Evolutionary conservation across 35 echinoderm and acorn worm species (phyloP), one percentile per base, ranked within the genome.

Genomic region (Strongylocentrotus purpuratus): DNA sequence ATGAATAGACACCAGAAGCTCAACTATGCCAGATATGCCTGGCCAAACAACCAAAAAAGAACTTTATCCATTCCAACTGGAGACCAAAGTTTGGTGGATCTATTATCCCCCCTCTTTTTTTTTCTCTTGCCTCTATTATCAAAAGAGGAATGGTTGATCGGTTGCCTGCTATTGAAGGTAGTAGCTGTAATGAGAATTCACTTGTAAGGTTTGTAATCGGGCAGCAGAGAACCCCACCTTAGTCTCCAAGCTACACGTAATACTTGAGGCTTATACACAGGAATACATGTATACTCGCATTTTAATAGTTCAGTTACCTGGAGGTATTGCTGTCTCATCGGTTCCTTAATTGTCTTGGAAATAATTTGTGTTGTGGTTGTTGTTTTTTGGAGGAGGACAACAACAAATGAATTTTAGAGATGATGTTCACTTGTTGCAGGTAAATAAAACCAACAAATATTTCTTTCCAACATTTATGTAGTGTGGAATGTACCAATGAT

Each of bases 361-460:
- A 28, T n/a, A n/a, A 78, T 8, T 78, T 78, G 11, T 59, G 5
- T 59, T 59, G 52, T 1, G 11, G 52, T 59, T 12, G 20, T 28
- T 78, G 28, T 7, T 78, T 28, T 78, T 59, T n/a, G 25, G 18
- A 5, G 65, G 65, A 78, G 28, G 22, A 78, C 65, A 7, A 28
- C 22, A 78, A 78, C 65, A 78, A 78, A 78, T 78, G 65, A 78
- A 78, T n/a, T 78, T 22, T 28, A n/a, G 28, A 28, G 65, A 78
- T 78, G 65, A 78, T 78, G 65, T 78, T 78, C 65, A 78, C 65
- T 78, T 78, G 65, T n/a, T 78, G 65, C 22, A 78, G 65, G 65
- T 78, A 78, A 78, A 78, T 78, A 78, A 78, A 78, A 28, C 52
- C 20, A 18, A 1, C 15, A 55, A 14, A 10, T 52, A 14, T 18